phyloP scores from a whole-genome alignment of 2,797 vertebrate genomes.

The Epinephelus malabaricus region DNA sequence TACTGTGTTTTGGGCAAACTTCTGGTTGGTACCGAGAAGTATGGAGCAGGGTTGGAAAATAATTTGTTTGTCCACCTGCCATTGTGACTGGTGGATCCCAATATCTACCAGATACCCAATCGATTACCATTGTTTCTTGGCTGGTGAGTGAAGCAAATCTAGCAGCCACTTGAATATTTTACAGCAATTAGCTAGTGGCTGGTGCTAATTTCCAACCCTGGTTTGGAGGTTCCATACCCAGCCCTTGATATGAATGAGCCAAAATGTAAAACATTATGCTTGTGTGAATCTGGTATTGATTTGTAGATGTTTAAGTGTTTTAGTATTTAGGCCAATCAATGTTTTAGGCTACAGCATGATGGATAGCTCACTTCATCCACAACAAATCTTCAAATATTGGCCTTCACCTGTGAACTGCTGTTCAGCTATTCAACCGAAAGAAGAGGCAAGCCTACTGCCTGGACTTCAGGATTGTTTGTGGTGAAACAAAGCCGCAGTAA shows the following conservation, averaged over 20 bases:
- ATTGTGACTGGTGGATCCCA: no score
- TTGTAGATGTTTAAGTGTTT: neutral
- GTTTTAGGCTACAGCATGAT: neutral
- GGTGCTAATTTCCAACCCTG: no score
- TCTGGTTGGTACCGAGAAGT: neutral
- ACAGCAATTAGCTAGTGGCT: no score
- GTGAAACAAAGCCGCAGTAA: constrained; percentile 31
- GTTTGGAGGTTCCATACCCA: neutral
- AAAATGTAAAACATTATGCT: neutral
- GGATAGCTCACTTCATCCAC: neutral
- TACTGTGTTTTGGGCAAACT: neutral
- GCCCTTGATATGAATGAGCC: neutral
- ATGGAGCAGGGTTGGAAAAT: neutral
- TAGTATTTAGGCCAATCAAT: neutral
- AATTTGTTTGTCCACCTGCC: no score
- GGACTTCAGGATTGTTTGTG: constrained; percentile 32
- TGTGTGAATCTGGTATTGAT: neutral
- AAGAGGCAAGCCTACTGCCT: neutral
- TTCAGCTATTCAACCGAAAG: neutral
- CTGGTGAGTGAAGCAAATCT: no score
- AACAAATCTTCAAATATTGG: constrained; percentile 3
- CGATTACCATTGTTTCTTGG: no score
- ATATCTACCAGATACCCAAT: no score
- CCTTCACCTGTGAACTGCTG: neutral
- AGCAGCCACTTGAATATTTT: no score